Evolutionary conservation across 2,113 vertebrate genomes (phyloP), one percentile per base, ranked within the genome.

Genomic region (Dipodomys merriami): DNA sequence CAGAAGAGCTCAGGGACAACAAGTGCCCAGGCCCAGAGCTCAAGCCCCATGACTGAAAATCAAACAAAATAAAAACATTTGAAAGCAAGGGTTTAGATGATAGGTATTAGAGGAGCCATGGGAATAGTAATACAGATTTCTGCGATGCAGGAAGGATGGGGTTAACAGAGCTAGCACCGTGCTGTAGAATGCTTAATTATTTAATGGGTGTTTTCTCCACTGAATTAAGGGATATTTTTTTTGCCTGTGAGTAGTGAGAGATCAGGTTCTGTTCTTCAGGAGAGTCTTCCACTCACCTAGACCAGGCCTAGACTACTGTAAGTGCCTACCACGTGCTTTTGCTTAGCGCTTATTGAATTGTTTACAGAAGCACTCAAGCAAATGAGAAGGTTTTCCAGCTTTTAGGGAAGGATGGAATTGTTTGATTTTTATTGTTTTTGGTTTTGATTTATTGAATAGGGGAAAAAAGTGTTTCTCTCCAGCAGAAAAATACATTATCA

Each of bases 381-480:
- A 77, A 85, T 89, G 23, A 53, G 57, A 88, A 62, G 5, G n/a
- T 57, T 86, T 93, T 86, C 20, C 18, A 82, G 33, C 25, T 76
- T 91, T 95, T 53, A 86, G 81, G 25, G 84, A 94, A 93, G 84
- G 91, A 91, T 83, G 62, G 62, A 91, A 71, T 85, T 87, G 12
- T 93, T 97, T 1, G 0, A 67, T 94, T 97, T 96, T 88, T 96
- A 4, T 57, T 57, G 12, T 57, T 18, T 57, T 57, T 29, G 84
- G 23, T 72, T 91, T 86, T 95, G 94, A 82, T 93, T 78, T 92
- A 95, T 86, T 39, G 79, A 78, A 25, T 77, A 13, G 67, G 71
- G 79, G 57, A 57, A 57, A 57, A 13, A 30, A 79, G 90, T 86
- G 35, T 88, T 91, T 87, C 81, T 27, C 49, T 83, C 46, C 29